These are phyloP conservation scores for Pyrochroa serraticornis DNA, from an alignment of 2,888 invertebrate genomes.

Conservation along the genomic window DNA sequence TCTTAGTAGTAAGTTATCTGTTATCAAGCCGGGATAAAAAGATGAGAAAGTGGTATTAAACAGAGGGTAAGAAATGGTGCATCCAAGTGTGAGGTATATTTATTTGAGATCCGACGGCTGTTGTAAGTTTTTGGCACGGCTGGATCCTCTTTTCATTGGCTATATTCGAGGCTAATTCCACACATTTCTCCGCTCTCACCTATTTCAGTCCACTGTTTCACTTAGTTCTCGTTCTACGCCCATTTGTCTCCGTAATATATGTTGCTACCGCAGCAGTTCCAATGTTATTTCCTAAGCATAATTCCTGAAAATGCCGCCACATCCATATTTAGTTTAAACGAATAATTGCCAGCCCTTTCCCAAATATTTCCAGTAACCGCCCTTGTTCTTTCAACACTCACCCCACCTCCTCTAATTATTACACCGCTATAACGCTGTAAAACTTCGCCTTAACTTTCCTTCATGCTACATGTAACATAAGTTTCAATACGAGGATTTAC, in stretches of 20 bases:
- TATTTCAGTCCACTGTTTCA: conserved; percentile 48
- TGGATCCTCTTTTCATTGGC: conserved; percentile 37
- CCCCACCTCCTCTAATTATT: conserved; percentile 3
- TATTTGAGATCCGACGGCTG: conserved; percentile 43
- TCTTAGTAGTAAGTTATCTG: conserved; percentile 35
- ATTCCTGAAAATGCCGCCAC: conserved; percentile 34
- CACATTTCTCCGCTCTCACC: conserved; percentile 48
- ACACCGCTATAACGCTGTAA: conserved; percentile 11
- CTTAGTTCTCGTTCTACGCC: conserved; percentile 36
- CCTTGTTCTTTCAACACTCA: background rate
- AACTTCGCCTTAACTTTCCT: conserved; percentile 23
- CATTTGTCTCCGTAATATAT: conserved; percentile 47
- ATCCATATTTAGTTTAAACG: conserved; percentile 30
- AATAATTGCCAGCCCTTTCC: conserved; percentile 25
- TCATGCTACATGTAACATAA: conserved; percentile 24
- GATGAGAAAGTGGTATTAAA: conserved; percentile 42
- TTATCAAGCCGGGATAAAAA: conserved; percentile 38
- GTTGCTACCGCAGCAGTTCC: conserved; percentile 40
- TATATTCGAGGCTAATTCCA: conserved; percentile 37
- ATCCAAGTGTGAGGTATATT: conserved; percentile 42
- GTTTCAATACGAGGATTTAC: conserved; percentile 11
- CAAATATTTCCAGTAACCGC: conserved; percentile 20
- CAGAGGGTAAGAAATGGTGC: conserved; percentile 39
- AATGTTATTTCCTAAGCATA: conserved; percentile 36
- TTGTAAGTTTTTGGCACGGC: conserved; percentile 34